Evolutionary conservation across 2,797 vertebrate genomes (phyloP).

Genomic region (Enteromius paludinosus): DNA sequence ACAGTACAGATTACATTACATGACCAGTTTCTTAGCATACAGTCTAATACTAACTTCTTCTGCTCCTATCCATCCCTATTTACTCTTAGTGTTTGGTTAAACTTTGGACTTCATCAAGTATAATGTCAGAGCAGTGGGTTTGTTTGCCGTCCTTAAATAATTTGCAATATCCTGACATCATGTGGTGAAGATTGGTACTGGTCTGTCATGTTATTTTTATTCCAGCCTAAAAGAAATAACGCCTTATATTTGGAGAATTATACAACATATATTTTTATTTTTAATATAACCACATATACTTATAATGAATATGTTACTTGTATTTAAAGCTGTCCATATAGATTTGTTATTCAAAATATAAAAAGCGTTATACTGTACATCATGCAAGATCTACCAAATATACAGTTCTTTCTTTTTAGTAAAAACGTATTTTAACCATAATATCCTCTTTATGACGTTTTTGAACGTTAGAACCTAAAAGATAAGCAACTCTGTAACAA

Average conservation of each 20-base stretch:
- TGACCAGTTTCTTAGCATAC: neutral
- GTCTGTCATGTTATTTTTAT: neutral
- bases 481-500: neutral
- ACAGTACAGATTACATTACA: neutral
- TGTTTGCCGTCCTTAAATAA: neutral
- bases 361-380: neutral
- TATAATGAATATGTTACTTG: neutral
- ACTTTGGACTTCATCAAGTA: slow-evolving; percentile 21
- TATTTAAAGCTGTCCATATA: neutral
- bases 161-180: slow-evolving; percentile 26
- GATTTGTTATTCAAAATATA: neutral
- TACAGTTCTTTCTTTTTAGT: neutral
- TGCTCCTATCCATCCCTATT: too few relatives aligned
- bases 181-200: slow-evolving; percentile 36
- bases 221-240: neutral
- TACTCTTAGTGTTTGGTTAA: neutral
- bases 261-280: neutral
- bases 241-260: neutral
- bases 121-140: neutral
- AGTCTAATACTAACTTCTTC: neutral
- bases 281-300: neutral
- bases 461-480: neutral
- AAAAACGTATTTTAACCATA: neutral
- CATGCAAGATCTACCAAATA: neutral
- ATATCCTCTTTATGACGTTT: neutral